Conservation (phyloP, 2,797 vertebrate species). For the Eidolon dupreanum region DNA sequence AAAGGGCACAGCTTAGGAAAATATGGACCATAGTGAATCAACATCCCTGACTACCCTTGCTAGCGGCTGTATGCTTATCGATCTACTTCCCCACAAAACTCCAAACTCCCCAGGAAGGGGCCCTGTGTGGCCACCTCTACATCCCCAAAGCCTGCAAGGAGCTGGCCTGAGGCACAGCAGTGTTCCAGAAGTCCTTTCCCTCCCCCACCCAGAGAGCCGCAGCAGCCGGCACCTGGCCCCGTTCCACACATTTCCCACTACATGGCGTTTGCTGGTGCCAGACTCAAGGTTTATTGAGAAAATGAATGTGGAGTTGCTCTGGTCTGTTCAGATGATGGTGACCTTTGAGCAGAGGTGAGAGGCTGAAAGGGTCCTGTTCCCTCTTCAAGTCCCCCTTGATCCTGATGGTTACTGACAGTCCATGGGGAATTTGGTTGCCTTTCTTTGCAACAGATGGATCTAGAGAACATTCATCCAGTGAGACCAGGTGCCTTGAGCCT, state of each 20-base stretch:
- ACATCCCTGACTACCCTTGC: background rate
- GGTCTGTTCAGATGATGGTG: background rate
- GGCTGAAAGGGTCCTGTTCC: background rate
- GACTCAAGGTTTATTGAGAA: background rate
- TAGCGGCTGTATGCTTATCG: background rate
- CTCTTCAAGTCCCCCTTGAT: background rate
- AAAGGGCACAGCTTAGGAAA: background rate
- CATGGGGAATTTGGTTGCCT: background rate
- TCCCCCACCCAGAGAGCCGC: background rate
- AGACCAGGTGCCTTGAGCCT: background rate
- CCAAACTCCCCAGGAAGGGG: background rate
- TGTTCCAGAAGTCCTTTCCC: background rate
- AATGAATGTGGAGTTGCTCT: background rate
- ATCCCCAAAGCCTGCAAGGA: background rate
- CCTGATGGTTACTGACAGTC: background rate
- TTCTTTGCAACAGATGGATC: background rate
- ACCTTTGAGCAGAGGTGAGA: background rate
- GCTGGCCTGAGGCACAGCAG: background rate
- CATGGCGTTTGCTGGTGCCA: background rate
- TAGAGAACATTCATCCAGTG: background rate
- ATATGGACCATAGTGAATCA: fast-evolving
- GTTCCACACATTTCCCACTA: background rate
- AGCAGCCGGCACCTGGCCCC: background rate
- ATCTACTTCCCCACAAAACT: background rate
- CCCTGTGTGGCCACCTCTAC: background rate